phyloP scores from a whole-genome alignment of 2,888 invertebrate species.

The Mimumesa dahlbomi region DNA sequence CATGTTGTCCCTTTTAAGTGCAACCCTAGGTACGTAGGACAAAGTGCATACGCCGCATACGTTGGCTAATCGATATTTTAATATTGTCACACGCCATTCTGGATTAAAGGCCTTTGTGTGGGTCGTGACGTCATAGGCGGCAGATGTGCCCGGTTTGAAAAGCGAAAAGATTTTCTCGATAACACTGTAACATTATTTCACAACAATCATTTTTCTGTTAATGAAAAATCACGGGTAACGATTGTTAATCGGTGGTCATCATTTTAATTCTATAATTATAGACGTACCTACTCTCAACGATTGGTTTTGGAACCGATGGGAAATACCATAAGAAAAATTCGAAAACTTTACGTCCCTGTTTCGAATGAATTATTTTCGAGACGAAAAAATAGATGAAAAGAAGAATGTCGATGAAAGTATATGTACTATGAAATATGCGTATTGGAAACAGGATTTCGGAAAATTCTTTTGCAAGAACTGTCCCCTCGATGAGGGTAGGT shows the following conservation, averaged over 20 bases:
- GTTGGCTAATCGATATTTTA: constrained; percentile 80
- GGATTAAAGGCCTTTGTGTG: constrained; percentile 70
- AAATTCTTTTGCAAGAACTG: constrained; percentile 47
- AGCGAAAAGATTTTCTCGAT: constrained; percentile 46
- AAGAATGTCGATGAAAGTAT: not conserved
- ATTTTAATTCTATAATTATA: too few relatives aligned
- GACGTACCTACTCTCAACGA: too few relatives aligned
- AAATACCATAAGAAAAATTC: too few relatives aligned
- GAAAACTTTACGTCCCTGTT: not conserved
- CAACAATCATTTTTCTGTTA: constrained; percentile 26
- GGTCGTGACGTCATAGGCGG: constrained; percentile 57
- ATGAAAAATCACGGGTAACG: not conserved
- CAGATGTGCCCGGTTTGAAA: constrained; percentile 56
- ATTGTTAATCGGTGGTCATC: too few relatives aligned
- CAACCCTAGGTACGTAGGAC: constrained; percentile 72
- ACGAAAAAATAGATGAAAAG: too few relatives aligned
- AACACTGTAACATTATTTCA: constrained; percentile 3
- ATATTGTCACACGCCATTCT: constrained; percentile 75
- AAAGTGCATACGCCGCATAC: constrained; percentile 81
- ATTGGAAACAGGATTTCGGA: not conserved
- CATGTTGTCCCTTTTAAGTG: constrained; percentile 68
- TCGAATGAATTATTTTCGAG: too few relatives aligned
- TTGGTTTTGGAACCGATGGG: too few relatives aligned
- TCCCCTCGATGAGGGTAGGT: constrained; percentile 19
- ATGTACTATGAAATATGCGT: not conserved